phyloP scores from a whole-genome alignment of 1,140 invertebrate genomes.

The Agrilus planipennis region DNA sequence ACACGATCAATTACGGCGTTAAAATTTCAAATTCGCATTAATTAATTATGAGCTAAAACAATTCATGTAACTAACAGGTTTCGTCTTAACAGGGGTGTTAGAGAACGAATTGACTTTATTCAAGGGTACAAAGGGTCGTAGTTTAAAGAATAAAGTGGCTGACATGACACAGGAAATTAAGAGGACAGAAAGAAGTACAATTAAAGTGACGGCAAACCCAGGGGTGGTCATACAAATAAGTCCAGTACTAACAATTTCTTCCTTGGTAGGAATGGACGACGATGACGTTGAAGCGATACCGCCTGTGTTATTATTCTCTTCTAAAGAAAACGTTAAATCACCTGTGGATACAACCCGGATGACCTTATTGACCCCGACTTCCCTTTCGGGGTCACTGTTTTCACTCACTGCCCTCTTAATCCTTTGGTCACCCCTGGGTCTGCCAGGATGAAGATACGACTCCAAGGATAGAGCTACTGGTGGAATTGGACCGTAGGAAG shows the following conservation, averaged over 20 bases:
- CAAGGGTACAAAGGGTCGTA: constrained; percentile 62
- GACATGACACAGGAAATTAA: constrained; percentile 73
- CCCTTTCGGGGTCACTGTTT: constrained; percentile 54
- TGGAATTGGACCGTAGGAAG: constrained; percentile 57
- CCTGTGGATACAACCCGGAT: constrained; percentile 77
- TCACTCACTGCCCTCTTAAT: constrained; percentile 49
- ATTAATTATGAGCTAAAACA: too few species aligned
- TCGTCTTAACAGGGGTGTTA: too few species aligned
- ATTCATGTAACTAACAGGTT: too few species aligned
- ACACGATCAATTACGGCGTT: too few species aligned
- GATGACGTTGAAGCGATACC: constrained; percentile 44
- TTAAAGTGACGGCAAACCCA: constrained; percentile 72
- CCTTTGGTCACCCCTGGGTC: constrained; percentile 62
- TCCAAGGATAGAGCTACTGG: constrained; percentile 45
- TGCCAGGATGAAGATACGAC: constrained; percentile 47
- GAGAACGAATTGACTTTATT: too few species aligned
- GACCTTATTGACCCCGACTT: constrained; percentile 71
- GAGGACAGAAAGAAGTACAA: constrained; percentile 66
- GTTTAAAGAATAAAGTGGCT: constrained; percentile 66
- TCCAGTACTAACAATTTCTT: constrained; percentile 38
- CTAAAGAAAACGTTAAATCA: constrained; percentile 69
- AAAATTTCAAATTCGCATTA: too few species aligned
- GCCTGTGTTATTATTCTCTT: constrained; percentile 44
- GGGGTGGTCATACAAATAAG: constrained; percentile 87
- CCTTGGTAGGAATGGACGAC: constrained; percentile 52